Evolutionary conservation across 2,888 invertebrate species (phyloP), one percentile per base, ranked within the genome.

Genomic region (Eledone cirrhosa): DNA sequence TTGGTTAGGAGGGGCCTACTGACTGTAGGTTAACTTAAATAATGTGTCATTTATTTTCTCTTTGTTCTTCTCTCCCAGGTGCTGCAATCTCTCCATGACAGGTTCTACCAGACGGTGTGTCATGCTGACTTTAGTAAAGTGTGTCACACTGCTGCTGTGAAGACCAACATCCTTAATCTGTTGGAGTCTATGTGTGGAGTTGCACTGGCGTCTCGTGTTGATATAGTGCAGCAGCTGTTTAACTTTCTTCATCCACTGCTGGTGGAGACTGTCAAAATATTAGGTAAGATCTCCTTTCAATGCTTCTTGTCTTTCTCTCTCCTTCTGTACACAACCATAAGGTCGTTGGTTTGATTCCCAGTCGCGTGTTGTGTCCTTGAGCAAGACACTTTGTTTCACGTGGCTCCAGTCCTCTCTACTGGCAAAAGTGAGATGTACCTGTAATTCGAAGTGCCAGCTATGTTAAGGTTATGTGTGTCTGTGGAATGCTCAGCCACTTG

Each of bases 111-210:
- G 80, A 89, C 94, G 41, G 88, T 93, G 27, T 91, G 91, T 22
- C 91, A 92, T 79, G 92, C 92, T 77, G 92, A 92, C 83, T 93
- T 94, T 84, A 88, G 90, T 47, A 91, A 92, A 78, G 90, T 90
- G 22, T 93, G 87, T 79, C 93, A 94, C 82, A 92, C 94, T 79
- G 94, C 94, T 81, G 92, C 92, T 78, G 92, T 94, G 82, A 93
- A 94, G 88, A 91, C 93, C 7, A 94, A 94, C 90, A 92, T 96
- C 2, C 93, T 94, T 0, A 94, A 94, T 87, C 93, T 95, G 53
- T 90, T 96, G 0, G 96, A 96, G 89, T 94, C 94, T 80, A 93
- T 94, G 76, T 88, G 88, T 80, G 90, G 89, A 14, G 86, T 90
- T 7, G 87, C 88, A 4, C 85, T 87, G 82, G 90, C 88, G 67